Evolutionary conservation across 2,888 invertebrate species (phyloP).

Genomic region (Sarcophaga caerulescens): DNA sequence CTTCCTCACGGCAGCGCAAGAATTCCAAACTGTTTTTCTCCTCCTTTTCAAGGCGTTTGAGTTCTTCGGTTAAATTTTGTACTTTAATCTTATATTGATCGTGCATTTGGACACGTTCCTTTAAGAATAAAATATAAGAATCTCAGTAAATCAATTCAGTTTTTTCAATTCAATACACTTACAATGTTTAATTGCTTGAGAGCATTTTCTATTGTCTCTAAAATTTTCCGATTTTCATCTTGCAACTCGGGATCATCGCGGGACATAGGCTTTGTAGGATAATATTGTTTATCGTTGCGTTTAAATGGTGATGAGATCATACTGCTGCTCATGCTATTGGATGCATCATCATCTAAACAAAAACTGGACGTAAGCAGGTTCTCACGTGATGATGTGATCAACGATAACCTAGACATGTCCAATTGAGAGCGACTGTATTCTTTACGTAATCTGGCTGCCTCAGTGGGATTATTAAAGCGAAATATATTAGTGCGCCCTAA

Average conservation of each 20-base stretch:
- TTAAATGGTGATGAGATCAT: constrained; percentile 76
- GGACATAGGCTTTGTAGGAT: constrained; percentile 78
- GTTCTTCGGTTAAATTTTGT: constrained; percentile 81
- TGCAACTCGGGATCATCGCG: constrained; percentile 85
- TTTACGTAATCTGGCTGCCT: constrained; percentile 91
- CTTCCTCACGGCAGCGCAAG: constrained; percentile 83
- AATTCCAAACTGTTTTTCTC: constrained; percentile 83
- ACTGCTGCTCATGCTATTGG: constrained; percentile 68
- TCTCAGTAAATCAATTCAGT: neutral
- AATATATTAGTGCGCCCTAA: constrained; percentile 91
- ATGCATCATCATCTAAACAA: constrained; percentile 78
- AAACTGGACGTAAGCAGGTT: constrained; percentile 83
- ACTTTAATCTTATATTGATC: constrained; percentile 81
- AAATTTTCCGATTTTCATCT: constrained; percentile 85
- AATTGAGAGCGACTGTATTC: constrained; percentile 85
- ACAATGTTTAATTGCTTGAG: constrained; percentile 83
- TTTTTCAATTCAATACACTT: constrained; percentile 52
- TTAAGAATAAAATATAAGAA: constrained; percentile 63
- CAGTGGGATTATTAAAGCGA: constrained; percentile 94
- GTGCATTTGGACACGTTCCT: constrained; percentile 82
- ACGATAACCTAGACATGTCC: constrained; percentile 90
- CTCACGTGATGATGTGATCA: constrained; percentile 88
- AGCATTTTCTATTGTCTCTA: constrained; percentile 87
- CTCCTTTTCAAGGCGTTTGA: constrained; percentile 81
- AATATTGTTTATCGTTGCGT: constrained; percentile 78